phyloP scores from a whole-genome alignment of 92 coral and sea anemone species.

The Pocillopora grandis region DNA sequence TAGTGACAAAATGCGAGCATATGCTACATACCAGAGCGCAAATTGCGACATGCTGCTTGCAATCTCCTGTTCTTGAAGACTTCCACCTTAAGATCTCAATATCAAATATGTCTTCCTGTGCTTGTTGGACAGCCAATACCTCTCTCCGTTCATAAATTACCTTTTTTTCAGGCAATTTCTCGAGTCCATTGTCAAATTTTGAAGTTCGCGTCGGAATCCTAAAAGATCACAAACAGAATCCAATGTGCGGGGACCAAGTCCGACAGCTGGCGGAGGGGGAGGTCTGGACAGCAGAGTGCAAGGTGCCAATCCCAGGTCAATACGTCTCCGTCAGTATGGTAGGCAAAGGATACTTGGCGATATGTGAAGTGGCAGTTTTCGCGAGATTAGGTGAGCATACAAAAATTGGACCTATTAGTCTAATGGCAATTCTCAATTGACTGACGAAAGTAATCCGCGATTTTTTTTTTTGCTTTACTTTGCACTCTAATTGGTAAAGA shows the following conservation, averaged over 20 bases:
- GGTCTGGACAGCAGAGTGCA: constrained; percentile 81
- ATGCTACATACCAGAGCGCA: too few species aligned
- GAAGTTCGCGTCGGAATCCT: constrained; percentile 73
- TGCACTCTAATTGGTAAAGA: too few species aligned
- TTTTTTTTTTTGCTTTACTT: too few species aligned
- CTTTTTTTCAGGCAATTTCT: constrained; percentile 25
- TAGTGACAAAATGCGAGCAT: too few species aligned
- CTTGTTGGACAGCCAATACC: too few species aligned
- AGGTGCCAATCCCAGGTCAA: constrained; percentile 70
- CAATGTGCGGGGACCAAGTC: constrained; percentile 83
- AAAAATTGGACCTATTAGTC: too few species aligned
- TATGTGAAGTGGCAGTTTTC: constrained; percentile 84
- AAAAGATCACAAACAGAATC: constrained; percentile 61
- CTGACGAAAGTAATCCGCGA: background rate
- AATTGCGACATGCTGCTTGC: too few species aligned
- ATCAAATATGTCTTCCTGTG: too few species aligned
- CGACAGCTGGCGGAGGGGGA: constrained; percentile 63
- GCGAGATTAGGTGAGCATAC: constrained; percentile 67
- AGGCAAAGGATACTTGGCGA: constrained; percentile 55
- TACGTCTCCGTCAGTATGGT: constrained; percentile 73
- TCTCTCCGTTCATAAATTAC: too few species aligned
- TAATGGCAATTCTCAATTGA: background rate
- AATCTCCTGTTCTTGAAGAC: too few species aligned
- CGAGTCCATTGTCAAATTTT: constrained; percentile 49
- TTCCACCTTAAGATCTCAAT: too few species aligned